Evolutionary conservation across 1,140 invertebrate genomes (phyloP), one percentile per base, ranked within the genome.

Genomic region (Panulirus ornatus): DNA sequence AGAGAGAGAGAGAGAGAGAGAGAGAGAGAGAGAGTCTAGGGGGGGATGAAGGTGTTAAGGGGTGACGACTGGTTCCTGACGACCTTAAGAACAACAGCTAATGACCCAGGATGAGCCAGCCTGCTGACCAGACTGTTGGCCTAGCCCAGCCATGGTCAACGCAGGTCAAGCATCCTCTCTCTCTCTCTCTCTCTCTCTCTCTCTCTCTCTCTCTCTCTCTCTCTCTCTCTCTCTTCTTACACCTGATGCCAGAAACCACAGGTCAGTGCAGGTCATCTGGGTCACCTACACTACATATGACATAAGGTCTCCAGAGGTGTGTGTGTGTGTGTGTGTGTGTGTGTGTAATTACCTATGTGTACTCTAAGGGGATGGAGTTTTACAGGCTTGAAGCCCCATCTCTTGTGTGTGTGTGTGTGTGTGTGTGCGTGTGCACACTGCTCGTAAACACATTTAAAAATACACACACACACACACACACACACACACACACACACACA

Each of bases 401-500:
- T n/a, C n/a, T n/a, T n/a, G n/a, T n/a, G n/a, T n/a, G n/a, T n/a
- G n/a, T n/a, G n/a, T n/a, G n/a, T n/a, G n/a, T n/a, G n/a, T n/a
- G n/a, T n/a, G n/a, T n/a, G n/a, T n/a, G n/a, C n/a, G n/a, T n/a
- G n/a, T n/a, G n/a, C n/a, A n/a, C n/a, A n/a, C n/a, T 47, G 14
- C 14, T 47, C 44, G 5, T 11, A 47, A 47, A 47, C 44, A 47
- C 44, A 47, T 47, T 47, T 6, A 66, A 6, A 3, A 27, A 66
- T 27, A 66, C n/a, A 27, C 58, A 66, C n/a, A 66, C 58, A 66
- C 11, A 66, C 58, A 66, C 11, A 66, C n/a, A 27, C n/a, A 63
- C 58, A 63, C n/a, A 63, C 58, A 63, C n/a, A 63, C 58, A 63
- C n/a, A 63, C 58, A 63, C n/a, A 63, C 58, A 63, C n/a, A 63